These are phyloP conservation scores for Alligator sinensis DNA, from an alignment of 2,113 vertebrate genomes.

Conservation along the genomic window DNA sequence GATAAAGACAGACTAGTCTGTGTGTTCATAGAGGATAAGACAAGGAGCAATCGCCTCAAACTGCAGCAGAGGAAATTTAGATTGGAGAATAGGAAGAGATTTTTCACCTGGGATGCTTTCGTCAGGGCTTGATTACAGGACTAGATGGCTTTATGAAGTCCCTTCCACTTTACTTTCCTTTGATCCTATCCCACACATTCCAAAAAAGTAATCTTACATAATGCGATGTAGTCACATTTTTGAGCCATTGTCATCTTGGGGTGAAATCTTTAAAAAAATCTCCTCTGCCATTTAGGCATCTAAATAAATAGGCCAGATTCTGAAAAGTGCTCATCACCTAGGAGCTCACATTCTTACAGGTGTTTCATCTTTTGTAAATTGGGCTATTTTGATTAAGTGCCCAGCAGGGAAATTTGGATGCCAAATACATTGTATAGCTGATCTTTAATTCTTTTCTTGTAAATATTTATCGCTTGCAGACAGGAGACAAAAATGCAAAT, in stretches of 20 bases:
- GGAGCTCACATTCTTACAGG: neutral
- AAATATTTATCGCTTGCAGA: neutral
- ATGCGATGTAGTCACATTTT: neutral
- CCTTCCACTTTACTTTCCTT: too few species aligned
- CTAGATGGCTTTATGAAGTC: too few species aligned
- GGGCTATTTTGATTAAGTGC: neutral
- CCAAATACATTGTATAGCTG: neutral
- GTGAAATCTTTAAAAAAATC: neutral
- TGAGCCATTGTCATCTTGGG: neutral
- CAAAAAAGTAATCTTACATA: neutral
- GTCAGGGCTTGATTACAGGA: too few species aligned
- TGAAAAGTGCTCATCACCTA: neutral
- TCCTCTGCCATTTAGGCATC: neutral
- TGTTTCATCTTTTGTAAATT: accelerated
- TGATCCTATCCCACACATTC: neutral
- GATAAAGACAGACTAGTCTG: too few species aligned
- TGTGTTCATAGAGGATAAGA: too few species aligned
- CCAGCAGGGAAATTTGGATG: neutral
- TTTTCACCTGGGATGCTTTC: too few species aligned
- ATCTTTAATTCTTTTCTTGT: neutral
- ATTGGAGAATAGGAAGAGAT: too few species aligned
- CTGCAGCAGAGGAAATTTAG: too few species aligned
- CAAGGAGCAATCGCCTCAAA: too few species aligned
- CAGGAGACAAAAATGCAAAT: neutral
- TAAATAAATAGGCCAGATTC: neutral